Conservation (phyloP, 2,888 invertebrate genomes). For the Hydrotaea diabolus region DNA sequence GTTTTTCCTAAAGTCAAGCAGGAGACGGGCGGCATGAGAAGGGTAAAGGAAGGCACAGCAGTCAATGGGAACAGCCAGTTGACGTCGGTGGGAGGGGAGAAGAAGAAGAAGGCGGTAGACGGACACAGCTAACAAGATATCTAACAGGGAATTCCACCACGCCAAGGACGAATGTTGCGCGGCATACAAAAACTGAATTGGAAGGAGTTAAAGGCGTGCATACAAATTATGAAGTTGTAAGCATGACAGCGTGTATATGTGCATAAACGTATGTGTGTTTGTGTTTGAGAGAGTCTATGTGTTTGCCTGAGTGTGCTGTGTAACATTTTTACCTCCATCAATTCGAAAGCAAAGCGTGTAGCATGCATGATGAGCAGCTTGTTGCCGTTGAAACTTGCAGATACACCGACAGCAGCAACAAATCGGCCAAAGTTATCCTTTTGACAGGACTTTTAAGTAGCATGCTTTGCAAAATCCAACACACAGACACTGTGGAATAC, state of each 20-base stretch:
- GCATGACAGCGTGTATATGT: background rate
- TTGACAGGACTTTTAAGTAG: conserved; percentile 75
- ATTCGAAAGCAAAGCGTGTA: conserved; percentile 58
- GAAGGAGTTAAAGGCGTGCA: conserved; percentile 64
- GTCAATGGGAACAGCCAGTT: conserved; percentile 75
- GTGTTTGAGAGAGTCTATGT: conserved; percentile 20
- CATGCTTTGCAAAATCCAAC: conserved; percentile 11
- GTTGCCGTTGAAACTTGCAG: conserved; percentile 66
- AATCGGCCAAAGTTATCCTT: conserved; percentile 72
- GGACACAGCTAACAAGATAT: conserved; percentile 52
- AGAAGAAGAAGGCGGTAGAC: conserved; percentile 55
- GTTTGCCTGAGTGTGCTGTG: conserved; percentile 2
- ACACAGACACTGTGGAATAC: conserved; percentile 19
- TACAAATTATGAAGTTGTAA: conserved; percentile 62
- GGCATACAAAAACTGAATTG: conserved; percentile 71
- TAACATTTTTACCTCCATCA: conserved; percentile 33
- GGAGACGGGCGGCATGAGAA: conserved; percentile 74
- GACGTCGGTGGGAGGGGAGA: too few relatives aligned
- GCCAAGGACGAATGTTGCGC: conserved; percentile 79
- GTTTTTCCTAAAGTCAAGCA: conserved; percentile 39
- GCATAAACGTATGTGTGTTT: conserved; percentile 28
- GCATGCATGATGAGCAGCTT: conserved; percentile 60
- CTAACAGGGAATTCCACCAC: conserved; percentile 57
- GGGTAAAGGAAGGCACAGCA: background rate
- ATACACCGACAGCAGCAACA: conserved; percentile 64